Evolutionary conservation across 1,140 invertebrate genomes (phyloP).

Genomic region (Orchesella cincta): DNA sequence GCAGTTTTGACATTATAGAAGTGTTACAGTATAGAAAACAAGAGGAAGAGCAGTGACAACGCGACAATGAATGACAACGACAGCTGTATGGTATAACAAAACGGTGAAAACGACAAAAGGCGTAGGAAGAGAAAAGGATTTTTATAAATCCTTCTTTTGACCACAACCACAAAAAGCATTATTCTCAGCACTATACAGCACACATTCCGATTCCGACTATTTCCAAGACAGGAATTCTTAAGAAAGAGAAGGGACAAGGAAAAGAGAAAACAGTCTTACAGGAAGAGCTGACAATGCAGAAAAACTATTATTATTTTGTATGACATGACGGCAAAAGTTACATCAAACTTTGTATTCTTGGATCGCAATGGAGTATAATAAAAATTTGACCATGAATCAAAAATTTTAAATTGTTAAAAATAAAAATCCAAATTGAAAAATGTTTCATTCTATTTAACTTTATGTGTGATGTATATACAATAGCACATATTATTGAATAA

Average conservation of each 20-base stretch:
- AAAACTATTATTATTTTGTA: neutral
- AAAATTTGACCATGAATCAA: no score
- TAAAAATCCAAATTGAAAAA: no score
- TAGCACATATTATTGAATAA: no score
- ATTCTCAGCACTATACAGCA: no score
- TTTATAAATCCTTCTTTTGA: conserved; percentile 9
- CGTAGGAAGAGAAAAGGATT: conserved; percentile 4
- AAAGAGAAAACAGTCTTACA: neutral
- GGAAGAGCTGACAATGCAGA: neutral
- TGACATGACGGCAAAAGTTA: neutral
- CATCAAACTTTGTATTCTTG: neutral
- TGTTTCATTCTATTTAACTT: no score
- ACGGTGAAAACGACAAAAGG: neutral
- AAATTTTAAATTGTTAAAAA: no score
- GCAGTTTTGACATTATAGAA: no score
- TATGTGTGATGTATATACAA: no score
- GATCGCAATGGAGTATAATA: no score
- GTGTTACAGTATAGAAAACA: neutral
- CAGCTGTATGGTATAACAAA: conserved; percentile 19
- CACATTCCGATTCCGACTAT: no score
- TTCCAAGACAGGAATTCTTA: no score
- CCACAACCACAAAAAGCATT: neutral
- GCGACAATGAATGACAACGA: conserved; percentile 22
- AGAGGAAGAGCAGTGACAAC: conserved; percentile 20
- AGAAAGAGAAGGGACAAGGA: neutral